A percentile compares a stretch with the other conserved stretches of the same genome.
phyloP scores from a whole-genome alignment of 2,113 vertebrate species.

The Archocentrus centrarchus region DNA sequence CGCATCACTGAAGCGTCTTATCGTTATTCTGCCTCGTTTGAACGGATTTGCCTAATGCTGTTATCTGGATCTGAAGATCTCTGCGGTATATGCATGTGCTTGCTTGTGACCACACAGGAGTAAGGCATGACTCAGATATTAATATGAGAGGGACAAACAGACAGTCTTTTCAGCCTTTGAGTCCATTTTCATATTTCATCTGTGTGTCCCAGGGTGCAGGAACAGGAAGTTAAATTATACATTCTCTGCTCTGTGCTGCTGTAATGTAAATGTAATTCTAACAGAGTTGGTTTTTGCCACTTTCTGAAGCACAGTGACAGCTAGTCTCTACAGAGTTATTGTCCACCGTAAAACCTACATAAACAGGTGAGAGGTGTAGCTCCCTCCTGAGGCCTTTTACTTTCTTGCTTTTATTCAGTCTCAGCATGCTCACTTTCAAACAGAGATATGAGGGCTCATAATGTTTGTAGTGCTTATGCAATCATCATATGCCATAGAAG shows the following conservation, averaged over 20 bases:
- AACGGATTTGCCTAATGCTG: constrained; percentile 22
- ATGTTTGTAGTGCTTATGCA: neutral
- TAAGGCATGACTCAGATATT: constrained; percentile 35
- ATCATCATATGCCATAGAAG: neutral
- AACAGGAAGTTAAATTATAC: constrained; percentile 1
- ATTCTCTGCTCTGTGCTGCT: neutral
- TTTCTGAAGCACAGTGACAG: constrained; percentile 24
- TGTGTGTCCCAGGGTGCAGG: neutral
- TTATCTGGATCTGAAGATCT: constrained; percentile 20
- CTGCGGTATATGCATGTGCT: neutral
- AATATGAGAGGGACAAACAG: neutral
- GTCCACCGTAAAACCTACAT: constrained; percentile 46
- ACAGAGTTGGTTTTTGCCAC: neutral
- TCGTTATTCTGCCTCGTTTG: constrained; percentile 19
- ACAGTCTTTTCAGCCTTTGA: neutral
- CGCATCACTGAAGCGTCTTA: neutral
- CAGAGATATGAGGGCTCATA: neutral
- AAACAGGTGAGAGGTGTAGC: constrained; percentile 26
- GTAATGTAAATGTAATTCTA: constrained; percentile 40
- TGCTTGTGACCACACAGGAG: constrained; percentile 1
- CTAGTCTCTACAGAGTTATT: constrained; percentile 28
- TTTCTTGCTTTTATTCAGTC: constrained; percentile 15
- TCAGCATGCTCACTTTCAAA: neutral
- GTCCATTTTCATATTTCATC: neutral
- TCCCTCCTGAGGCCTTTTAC: constrained; percentile 6